Evolutionary conservation across 2,797 vertebrate genomes (phyloP).

Genomic region (Cephalopachus bancanus): DNA sequence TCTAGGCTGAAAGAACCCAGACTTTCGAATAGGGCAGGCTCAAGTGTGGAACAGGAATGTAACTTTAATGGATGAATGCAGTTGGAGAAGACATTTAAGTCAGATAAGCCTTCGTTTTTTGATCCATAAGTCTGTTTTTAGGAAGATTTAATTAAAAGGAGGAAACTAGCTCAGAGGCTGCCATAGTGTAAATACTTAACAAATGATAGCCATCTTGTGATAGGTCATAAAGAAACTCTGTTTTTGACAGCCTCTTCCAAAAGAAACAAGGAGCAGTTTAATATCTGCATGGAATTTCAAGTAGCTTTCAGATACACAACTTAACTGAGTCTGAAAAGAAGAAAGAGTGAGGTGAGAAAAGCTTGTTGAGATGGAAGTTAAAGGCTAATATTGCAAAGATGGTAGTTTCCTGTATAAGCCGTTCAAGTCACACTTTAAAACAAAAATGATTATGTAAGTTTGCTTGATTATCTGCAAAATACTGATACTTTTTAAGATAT

Average conservation of each 20-base stretch:
- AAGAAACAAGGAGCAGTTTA: background rate
- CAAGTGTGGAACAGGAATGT: too few relatives aligned
- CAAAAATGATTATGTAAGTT: conserved; percentile 10
- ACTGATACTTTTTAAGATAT: conserved; percentile 66
- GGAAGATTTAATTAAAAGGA: background rate
- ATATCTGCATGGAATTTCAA: conserved; percentile 49
- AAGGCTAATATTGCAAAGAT: conserved; percentile 1
- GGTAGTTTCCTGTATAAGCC: conserved; percentile 45
- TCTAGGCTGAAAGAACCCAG: background rate
- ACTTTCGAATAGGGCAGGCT: background rate
- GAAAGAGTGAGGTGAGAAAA: background rate
- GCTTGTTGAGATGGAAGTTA: background rate
- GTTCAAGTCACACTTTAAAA: conserved; percentile 45
- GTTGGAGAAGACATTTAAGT: background rate
- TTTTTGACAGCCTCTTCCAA: background rate
- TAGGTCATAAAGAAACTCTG: background rate
- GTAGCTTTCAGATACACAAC: background rate
- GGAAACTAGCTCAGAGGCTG: background rate
- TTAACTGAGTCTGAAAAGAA: background rate
- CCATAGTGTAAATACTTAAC: accelerated
- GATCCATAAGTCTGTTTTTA: too few relatives aligned
- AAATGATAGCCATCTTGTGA: background rate
- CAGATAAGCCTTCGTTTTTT: background rate
- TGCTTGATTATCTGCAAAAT: conserved; percentile 66
- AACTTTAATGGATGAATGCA: background rate